A percentile compares a stretch with the other conserved stretches of the same genome.
Evolutionary conservation across 1,140 invertebrate species (phyloP).

Genomic region (Musca vetustissima): DNA sequence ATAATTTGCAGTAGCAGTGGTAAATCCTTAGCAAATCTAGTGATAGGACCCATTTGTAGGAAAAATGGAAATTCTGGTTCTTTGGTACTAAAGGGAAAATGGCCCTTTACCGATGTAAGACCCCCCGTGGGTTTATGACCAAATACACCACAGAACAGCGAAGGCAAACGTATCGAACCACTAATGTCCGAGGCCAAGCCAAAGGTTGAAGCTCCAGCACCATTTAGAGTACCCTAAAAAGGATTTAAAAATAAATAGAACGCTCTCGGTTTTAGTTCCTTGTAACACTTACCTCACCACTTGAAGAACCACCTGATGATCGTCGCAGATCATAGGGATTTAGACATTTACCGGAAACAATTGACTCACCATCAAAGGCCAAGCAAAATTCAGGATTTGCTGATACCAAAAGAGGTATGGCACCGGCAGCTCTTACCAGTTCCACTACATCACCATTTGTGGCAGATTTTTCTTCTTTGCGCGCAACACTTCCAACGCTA

Average conservation of each 20-base stretch:
- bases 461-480: conserved; percentile 61
- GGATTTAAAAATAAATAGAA: conserved; percentile 4
- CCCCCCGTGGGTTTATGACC: conserved; percentile 81
- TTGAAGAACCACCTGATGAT: conserved; percentile 74
- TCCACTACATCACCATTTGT: conserved; percentile 66
- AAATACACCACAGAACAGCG: conserved; percentile 83
- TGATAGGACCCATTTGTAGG: conserved; percentile 74
- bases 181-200: conserved; percentile 85
- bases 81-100: conserved; percentile 58
- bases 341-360: conserved; percentile 69
- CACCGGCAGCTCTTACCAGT: conserved; percentile 67
- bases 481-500: conserved; percentile 64
- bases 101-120: conserved; percentile 61
- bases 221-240: conserved; percentile 67
- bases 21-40: conserved; percentile 75
- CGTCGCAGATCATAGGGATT: conserved; percentile 76
- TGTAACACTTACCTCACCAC: conserved; percentile 74
- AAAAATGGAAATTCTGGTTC: conserved; percentile 36
- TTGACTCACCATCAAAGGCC: conserved; percentile 73
- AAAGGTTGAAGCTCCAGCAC: conserved; percentile 71
- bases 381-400: conserved; percentile 80
- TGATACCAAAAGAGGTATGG: conserved; percentile 77
- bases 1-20: conserved; percentile 69
- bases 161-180: conserved; percentile 86
- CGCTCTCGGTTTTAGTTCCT: neutral